Evolutionary conservation across 2,797 vertebrate species (phyloP).

Genomic region (Ptychobarbus kaznakovi): DNA sequence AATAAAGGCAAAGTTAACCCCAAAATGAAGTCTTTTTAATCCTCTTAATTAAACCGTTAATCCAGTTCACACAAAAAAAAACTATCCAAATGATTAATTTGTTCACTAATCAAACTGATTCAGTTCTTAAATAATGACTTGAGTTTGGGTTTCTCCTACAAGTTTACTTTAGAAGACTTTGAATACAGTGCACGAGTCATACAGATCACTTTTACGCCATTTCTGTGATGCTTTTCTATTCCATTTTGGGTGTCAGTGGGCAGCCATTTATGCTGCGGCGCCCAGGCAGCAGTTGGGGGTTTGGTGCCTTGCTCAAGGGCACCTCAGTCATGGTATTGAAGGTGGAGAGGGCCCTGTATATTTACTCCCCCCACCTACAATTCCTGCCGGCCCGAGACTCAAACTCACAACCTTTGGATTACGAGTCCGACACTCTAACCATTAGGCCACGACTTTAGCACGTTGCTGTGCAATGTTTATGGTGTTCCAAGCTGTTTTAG

Average conservation of each 20-base stretch:
- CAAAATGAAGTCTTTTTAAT: not conserved
- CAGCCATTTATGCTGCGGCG: no score
- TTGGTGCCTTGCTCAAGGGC: no score
- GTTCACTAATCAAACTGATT: not conserved
- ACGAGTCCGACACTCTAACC: no score
- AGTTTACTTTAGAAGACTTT: not conserved
- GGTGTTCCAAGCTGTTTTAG: not conserved
- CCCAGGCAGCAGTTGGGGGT: no score
- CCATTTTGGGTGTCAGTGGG: not conserved
- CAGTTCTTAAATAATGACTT: not conserved
- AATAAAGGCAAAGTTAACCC: no score
- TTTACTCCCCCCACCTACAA: no score
- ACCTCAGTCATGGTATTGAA: no score
- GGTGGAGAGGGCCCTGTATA: no score
- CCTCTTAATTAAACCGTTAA: not conserved
- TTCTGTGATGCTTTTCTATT: not conserved
- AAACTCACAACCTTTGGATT: no score
- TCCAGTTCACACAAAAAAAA: not conserved
- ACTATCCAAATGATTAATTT: not conserved
- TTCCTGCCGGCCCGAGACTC: no score
- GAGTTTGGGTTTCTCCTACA: not conserved
- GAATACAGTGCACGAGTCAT: not conserved
- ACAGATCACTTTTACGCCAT: not conserved
- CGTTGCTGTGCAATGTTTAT: not conserved
- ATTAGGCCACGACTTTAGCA: not conserved